Evolutionary conservation across 2,113 vertebrate species (phyloP), one percentile per base, ranked within the genome.

Genomic region (Cettia cetti): DNA sequence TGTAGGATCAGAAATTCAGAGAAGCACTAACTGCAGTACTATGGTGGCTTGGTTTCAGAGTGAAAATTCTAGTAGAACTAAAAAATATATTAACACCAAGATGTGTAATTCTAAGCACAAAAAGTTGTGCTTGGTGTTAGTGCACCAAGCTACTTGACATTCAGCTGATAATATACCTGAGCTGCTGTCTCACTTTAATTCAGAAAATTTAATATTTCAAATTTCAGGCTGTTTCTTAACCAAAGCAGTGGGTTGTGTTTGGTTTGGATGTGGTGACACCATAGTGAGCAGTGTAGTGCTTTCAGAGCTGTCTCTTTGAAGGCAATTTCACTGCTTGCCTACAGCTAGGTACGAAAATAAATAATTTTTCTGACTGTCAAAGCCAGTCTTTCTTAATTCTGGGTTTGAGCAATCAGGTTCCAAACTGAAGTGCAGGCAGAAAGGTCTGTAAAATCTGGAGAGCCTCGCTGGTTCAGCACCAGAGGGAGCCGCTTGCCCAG

Each of bases 401-500:
- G 78, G 37, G 26, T 86, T 65, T 80, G 35, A 26, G 0, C 8
- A 56, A 9, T 26, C 7, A 3, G 17, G 21, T 79, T 23, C 59
- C 50, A n/a, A 66, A 33, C 13, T 8, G 52, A 75, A 83, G 40
- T 17, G 20, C 3, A 9, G n/a, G 28, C 16, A 86, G 66, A 14
- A 37, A 28, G 24, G 9, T 35, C 30, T 70, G 45, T 33, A 31
- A 85, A 61, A 75, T 31, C 44, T 50, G 23, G 64, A 75, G 57
- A 97, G 86, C 54, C 45, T 49, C 27, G 5, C n/a, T 82, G 68
- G 28, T 87, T 82, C 74, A 86, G 92, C 98, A 96, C 96, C 97
- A 98, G 98, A 98, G 98, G 98, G 98, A 98, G 98, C 98, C 52
- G 61, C 95, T 96, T 91, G 87, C 96, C 94, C 89, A 90, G 42